Evolutionary conservation across 2,797 vertebrate genomes (phyloP).

Genomic region (Chelidonichthys spinosus): DNA sequence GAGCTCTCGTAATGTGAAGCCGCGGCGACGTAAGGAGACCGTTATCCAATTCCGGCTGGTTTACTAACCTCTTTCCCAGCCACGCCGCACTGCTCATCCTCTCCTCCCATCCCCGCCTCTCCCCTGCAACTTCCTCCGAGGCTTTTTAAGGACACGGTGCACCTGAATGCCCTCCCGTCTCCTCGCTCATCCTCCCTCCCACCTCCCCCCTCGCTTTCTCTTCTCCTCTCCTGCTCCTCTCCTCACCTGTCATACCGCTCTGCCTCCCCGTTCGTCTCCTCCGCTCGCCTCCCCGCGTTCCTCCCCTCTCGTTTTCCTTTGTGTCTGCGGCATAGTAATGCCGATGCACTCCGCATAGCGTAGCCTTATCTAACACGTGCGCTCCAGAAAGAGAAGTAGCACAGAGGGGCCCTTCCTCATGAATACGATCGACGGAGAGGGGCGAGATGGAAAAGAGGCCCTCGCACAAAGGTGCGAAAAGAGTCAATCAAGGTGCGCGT

Average conservation of each 20-base stretch:
- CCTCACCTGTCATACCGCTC: constrained; percentile 53
- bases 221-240: constrained; percentile 23
- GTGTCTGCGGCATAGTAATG: constrained; percentile 51
- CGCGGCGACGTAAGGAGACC: constrained; percentile 57
- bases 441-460: neutral
- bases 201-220: constrained; percentile 37
- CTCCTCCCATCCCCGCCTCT: constrained; percentile 63
- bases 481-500: neutral
- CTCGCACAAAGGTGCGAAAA: too few relatives aligned
- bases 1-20: constrained; percentile 69
- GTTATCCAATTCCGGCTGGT: constrained; percentile 79
- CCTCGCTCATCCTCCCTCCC: constrained; percentile 32
- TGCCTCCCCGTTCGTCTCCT: constrained; percentile 5
- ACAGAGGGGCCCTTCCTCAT: constrained; percentile 33
- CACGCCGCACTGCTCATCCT: constrained; percentile 75
- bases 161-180: constrained; percentile 65
- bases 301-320: constrained; percentile 22
- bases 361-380: constrained; percentile 57
- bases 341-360: constrained; percentile 42
- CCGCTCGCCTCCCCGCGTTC: constrained; percentile 1
- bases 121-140: constrained; percentile 65
- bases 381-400: constrained; percentile 41
- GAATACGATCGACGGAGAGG: constrained; percentile 29
- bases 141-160: constrained; percentile 75
- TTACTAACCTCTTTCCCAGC: constrained; percentile 82